Evolutionary conservation across 1,140 invertebrate species (phyloP).

Genomic region (Wiebesia pumilae): DNA sequence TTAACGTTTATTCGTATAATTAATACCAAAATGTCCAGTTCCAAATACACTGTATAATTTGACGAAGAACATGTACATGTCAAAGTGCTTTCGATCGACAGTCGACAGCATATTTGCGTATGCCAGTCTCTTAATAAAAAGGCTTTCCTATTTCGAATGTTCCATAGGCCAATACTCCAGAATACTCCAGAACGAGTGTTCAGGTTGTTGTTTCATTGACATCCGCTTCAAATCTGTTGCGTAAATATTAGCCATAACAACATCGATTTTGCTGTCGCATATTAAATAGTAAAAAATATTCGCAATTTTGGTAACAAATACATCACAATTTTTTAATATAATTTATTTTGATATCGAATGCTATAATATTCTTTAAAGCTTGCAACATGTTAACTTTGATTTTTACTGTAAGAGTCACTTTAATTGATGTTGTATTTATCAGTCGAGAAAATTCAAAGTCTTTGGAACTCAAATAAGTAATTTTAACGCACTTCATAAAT

Average conservation of each 20-base stretch:
- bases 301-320: no score
- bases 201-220: background rate
- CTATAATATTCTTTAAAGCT: background rate
- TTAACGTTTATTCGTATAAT: slow-evolving; percentile 30
- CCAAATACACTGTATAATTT: slow-evolving; percentile 42
- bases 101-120: background rate
- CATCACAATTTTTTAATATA: background rate
- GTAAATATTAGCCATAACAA: background rate
- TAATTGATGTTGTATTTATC: background rate
- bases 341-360: background rate
- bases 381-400: background rate
- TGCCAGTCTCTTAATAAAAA: slow-evolving; percentile 10
- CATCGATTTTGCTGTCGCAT: background rate
- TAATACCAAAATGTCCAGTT: slow-evolving; percentile 11
- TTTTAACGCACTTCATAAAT: background rate
- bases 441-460: background rate
- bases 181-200: background rate
- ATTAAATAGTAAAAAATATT: background rate
- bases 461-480: background rate
- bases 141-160: background rate
- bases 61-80: background rate
- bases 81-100: slow-evolving; percentile 12
- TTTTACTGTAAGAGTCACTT: background rate
- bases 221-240: background rate
- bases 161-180: background rate